phyloP scores from a whole-genome alignment of 2,797 vertebrate genomes.

The Protonibea diacanthus region DNA sequence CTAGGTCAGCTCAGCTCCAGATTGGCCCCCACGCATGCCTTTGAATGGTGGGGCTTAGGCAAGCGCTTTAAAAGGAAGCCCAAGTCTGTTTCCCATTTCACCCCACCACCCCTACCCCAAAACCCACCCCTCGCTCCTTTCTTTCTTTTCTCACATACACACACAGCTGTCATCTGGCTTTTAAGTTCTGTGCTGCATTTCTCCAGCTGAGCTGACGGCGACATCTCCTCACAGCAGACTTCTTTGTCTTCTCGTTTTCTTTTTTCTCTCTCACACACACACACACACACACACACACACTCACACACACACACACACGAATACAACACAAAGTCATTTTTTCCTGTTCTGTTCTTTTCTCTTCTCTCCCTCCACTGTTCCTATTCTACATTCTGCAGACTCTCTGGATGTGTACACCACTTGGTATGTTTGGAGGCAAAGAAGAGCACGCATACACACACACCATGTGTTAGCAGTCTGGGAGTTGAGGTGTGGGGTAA shows the following conservation, averaged over 20 bases:
- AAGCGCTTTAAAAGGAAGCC: constrained; percentile 88
- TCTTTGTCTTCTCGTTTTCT: constrained; percentile 83
- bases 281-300: constrained; percentile 29
- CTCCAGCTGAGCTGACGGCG: constrained; percentile 95
- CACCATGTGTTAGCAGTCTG: constrained; percentile 88
- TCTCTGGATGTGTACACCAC: constrained; percentile 75
- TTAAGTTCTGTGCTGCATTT: constrained; percentile 89
- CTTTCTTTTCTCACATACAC: constrained; percentile 76
- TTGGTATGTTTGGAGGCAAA: constrained; percentile 85
- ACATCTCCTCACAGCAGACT: constrained; percentile 88
- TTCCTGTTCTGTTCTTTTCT: constrained; percentile 82
- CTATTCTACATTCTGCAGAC: constrained; percentile 75
- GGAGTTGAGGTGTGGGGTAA: constrained; percentile 13
- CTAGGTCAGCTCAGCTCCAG: constrained; percentile 85
- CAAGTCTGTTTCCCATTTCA: constrained; percentile 91
- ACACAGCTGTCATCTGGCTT: constrained; percentile 93
- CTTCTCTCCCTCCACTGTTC: constrained; percentile 70
- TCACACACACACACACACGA: constrained; percentile 10
- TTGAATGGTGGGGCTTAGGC: constrained; percentile 84
- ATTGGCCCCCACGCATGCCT: constrained; percentile 86
- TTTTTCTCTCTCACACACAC: constrained; percentile 18
- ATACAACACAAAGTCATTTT: constrained; percentile 73
- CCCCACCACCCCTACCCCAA: constrained; percentile 22
- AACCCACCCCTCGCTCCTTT: constrained; percentile 53
- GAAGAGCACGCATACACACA: constrained; percentile 77